Conservation (phyloP, 2,113 vertebrate species). For the Camarhynchus parvulus region DNA sequence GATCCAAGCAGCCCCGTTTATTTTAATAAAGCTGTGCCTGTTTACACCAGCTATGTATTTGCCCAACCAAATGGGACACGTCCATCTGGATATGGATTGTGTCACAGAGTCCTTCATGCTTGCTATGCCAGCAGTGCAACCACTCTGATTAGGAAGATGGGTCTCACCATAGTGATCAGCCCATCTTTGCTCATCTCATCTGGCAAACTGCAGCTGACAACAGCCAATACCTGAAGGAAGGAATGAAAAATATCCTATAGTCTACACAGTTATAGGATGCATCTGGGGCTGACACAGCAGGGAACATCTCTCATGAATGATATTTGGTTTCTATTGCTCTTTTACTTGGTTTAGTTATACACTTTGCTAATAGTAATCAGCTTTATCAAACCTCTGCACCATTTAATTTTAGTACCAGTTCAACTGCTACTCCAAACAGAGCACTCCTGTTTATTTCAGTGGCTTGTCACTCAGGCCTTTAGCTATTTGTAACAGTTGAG, state of each 20-base stretch:
- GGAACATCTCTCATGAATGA: neutral
- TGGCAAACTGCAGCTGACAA: conserved; percentile 3
- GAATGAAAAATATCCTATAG: conserved; percentile 22
- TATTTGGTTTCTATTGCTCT: neutral
- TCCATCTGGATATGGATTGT: neutral
- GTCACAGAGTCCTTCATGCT: neutral
- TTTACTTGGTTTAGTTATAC: neutral
- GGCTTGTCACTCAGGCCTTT: neutral
- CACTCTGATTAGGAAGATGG: neutral
- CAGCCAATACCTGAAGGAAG: conserved; percentile 9
- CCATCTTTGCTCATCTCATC: neutral
- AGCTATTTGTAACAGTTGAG: neutral
- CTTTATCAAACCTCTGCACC: neutral
- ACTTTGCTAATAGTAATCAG: neutral
- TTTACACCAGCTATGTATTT: neutral
- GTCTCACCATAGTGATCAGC: neutral
- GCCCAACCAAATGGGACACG: neutral
- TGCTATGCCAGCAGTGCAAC: neutral
- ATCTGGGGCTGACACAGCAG: neutral
- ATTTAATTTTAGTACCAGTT: neutral
- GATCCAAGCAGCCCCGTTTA: neutral
- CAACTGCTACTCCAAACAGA: neutral
- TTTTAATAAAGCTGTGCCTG: neutral
- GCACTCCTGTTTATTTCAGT: neutral
- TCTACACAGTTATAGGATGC: neutral